A percentile compares a stretch with the other conserved stretches of the same genome.
phyloP scores from a whole-genome alignment of 2,888 invertebrate genomes.

The Phengaris alcon region DNA sequence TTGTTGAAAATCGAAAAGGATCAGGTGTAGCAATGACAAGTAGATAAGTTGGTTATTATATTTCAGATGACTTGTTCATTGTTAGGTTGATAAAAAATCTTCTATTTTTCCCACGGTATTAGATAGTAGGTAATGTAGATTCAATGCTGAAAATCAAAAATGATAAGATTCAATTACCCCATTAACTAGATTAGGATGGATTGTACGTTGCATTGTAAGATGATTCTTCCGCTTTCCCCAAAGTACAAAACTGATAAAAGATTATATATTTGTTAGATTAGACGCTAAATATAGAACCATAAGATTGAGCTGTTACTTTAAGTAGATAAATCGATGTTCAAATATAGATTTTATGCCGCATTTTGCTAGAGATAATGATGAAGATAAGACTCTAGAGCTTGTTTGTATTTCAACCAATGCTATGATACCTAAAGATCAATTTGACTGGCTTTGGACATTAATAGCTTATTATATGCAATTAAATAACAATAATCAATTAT shows the following conservation, averaged over 20 bases:
- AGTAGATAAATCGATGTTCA: no score
- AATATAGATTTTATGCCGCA: no score
- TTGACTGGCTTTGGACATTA: not conserved
- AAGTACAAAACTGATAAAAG: not conserved
- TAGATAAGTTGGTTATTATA: not conserved
- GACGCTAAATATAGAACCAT: no score
- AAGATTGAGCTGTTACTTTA: no score
- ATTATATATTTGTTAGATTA: not conserved
- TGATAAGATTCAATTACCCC: not conserved
- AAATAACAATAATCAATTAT: not conserved
- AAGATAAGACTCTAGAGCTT: no score
- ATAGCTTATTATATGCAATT: not conserved
- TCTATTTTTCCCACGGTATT: not conserved
- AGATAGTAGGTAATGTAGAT: not conserved
- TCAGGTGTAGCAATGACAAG: no score
- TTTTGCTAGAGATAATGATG: no score
- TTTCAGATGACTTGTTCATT: not conserved
- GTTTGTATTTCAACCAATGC: not conserved
- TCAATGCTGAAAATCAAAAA: not conserved
- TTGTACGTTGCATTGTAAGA: not conserved
- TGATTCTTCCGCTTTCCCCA: not conserved
- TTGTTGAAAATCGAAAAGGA: no score
- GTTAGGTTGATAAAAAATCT: not conserved
- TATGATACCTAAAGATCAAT: not conserved
- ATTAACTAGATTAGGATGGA: not conserved